Evolutionary conservation across 2,888 invertebrate species (phyloP).

Genomic region (Pseudococcus viburni): DNA sequence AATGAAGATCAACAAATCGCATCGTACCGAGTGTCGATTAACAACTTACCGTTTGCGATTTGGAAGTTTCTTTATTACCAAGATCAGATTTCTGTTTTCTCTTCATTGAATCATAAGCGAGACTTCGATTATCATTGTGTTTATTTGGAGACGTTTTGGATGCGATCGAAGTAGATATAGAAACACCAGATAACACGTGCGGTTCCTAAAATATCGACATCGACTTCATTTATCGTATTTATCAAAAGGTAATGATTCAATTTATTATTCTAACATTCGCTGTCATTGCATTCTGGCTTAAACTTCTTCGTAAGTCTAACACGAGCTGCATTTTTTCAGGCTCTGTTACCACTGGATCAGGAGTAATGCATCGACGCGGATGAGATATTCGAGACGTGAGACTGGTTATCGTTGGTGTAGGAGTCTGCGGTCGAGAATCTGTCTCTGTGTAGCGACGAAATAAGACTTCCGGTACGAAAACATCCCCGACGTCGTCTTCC

Average conservation of each 20-base stretch:
- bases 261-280: slow-evolving; percentile 33
- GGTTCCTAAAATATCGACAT: background rate
- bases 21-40: too few species aligned
- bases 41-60: background rate
- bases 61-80: background rate
- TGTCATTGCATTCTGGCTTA: slow-evolving; percentile 76
- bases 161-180: background rate
- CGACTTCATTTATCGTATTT: background rate
- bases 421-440: slow-evolving; percentile 86
- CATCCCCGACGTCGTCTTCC: slow-evolving; percentile 77
- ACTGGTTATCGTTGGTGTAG: slow-evolving; percentile 80
- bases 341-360: slow-evolving; percentile 75
- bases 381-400: slow-evolving; percentile 52
- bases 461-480: slow-evolving; percentile 70
- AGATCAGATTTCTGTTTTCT: background rate
- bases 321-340: slow-evolving; percentile 79
- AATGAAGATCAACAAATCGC: background rate
- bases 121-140: background rate
- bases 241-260: background rate
- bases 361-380: slow-evolving; percentile 77
- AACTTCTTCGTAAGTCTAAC: slow-evolving; percentile 79
- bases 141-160: background rate
- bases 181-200: background rate
- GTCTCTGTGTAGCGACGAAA: slow-evolving; percentile 84
- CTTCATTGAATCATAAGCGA: background rate